Evolutionary conservation across 2,888 invertebrate species (phyloP).

Genomic region (Pomacea canaliculata): DNA sequence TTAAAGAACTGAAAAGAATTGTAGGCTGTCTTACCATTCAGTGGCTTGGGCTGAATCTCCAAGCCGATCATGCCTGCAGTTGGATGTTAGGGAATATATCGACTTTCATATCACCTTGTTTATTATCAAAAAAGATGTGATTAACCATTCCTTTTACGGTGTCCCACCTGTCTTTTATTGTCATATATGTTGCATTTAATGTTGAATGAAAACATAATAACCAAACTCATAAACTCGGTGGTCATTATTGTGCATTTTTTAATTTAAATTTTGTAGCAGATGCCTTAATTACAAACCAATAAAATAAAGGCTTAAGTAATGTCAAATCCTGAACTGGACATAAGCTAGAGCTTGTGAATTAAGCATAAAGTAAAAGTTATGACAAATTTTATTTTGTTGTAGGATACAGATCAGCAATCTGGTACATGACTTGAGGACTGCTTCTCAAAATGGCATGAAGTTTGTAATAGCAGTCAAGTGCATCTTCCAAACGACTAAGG

Average conservation of each 20-base stretch:
- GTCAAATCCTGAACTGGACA: neutral
- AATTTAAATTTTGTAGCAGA: too few species aligned
- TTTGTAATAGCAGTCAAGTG: constrained; percentile 85
- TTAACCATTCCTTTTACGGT: neutral
- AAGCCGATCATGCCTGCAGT: constrained; percentile 76
- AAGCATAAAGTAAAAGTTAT: neutral
- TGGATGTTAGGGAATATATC: neutral
- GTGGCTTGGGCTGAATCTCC: constrained; percentile 74
- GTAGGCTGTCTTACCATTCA: constrained; percentile 59
- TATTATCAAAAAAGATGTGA: neutral
- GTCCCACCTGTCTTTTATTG: neutral
- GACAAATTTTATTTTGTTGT: constrained; percentile 3
- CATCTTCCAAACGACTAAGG: constrained; percentile 79
- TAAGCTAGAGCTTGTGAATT: neutral
- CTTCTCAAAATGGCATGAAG: constrained; percentile 79
- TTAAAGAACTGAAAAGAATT: too few species aligned
- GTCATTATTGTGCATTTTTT: too few species aligned
- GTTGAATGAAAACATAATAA: neutral
- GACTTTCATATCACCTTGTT: too few species aligned
- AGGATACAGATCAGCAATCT: constrained; percentile 80
- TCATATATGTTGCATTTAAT: neutral
- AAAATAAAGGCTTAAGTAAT: too few species aligned
- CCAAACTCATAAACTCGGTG: too few species aligned
- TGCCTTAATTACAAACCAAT: too few species aligned
- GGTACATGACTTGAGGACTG: constrained; percentile 82